Evolutionary conservation across 1,140 invertebrate species (phyloP), one percentile per base, ranked within the genome.

Genomic region (Venturia canescens): DNA sequence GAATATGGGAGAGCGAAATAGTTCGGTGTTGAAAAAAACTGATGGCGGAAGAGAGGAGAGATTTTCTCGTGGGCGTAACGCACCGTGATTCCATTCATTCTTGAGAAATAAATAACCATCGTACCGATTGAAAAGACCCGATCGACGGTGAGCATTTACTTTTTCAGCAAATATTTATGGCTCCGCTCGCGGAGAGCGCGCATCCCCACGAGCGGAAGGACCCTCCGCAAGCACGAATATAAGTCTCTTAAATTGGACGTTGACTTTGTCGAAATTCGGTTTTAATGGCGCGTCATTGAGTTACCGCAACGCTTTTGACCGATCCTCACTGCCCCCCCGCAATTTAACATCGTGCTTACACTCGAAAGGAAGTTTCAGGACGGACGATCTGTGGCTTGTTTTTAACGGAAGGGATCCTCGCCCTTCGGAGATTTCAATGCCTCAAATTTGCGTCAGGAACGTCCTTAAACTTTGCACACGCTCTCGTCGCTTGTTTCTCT

Each of bases 31-130:
- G 7, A 3, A n/a, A 69, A 69, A 69, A 29, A 21, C 21, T 9
- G 6, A 38, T 74, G 27, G 38, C 38, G 38, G 38, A 74, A 74
- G 71, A 74, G 50, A 74, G 50, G 38, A 50, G 34, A 74, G 13
- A 69, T 74, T 74, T 31, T 74, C 23, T 74, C 71, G 71, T 53
- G 71, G 71, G 66, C 66, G 66, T 69, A 69, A 69, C 66, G 29
- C 66, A 31, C 29, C 66, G 66, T 69, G 3, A 16, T 31, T 3
- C 66, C 66, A 69, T 69, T 69, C 66, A 31, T 27, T 69, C 29
- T 1, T 6, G 29, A 69, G 13, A 15, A 9, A 69, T 69, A 69
- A 69, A 69, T 69, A 31, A 69, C 66, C 27, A n/a, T 26, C 21
- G 60, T 63, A n/a, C 16, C n/a, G 50, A 53, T 5, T 15, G 23